Percentiles rank a stretch among this genome's conserved stretches.
Conservation (phyloP, 2,797 vertebrate genomes). For the Poeciliopsis infans region DNA sequence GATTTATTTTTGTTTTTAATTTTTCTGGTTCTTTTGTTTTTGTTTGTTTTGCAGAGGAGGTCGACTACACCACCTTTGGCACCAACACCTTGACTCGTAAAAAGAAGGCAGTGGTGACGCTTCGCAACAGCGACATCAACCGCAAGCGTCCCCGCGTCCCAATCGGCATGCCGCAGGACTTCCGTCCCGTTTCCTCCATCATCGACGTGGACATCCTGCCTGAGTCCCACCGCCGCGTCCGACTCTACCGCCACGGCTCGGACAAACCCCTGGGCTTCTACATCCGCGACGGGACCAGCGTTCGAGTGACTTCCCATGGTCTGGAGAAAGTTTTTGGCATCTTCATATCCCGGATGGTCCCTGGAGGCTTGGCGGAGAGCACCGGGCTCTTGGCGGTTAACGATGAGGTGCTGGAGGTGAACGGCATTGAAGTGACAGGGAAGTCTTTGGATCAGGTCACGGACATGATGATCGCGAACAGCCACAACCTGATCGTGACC, state of each 20-base stretch:
- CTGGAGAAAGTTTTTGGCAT: constrained; percentile 97
- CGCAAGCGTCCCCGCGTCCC: constrained; percentile 92
- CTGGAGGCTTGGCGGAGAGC: constrained; percentile 94
- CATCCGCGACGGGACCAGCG: constrained; percentile 94
- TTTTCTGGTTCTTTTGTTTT: constrained; percentile 1
- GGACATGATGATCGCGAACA: constrained; percentile 99
- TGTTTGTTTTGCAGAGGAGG: constrained; percentile 86
- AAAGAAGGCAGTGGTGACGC: constrained; percentile 89
- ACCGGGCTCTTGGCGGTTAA: constrained; percentile 96
- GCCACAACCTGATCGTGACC: constrained; percentile 96
- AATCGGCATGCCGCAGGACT: constrained; percentile 96
- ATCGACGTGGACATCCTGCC: constrained; percentile 98
- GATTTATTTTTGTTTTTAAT: not conserved
- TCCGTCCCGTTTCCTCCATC: constrained; percentile 96
- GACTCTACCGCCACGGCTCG: constrained; percentile 93
- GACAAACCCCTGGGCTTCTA: constrained; percentile 97
- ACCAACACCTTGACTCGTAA: constrained; percentile 89
- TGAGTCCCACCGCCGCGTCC: constrained; percentile 93
- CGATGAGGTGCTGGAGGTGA: constrained; percentile 97
- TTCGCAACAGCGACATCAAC: constrained; percentile 90
- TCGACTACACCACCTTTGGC: constrained; percentile 91
- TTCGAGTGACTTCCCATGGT: constrained; percentile 93
- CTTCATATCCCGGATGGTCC: constrained; percentile 98
- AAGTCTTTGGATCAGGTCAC: constrained; percentile 98
- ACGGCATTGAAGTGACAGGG: constrained; percentile 97